These are phyloP conservation scores for Mesoclemmys tuberculata DNA, from an alignment of 2,113 vertebrate genomes.

Conservation along the genomic window DNA sequence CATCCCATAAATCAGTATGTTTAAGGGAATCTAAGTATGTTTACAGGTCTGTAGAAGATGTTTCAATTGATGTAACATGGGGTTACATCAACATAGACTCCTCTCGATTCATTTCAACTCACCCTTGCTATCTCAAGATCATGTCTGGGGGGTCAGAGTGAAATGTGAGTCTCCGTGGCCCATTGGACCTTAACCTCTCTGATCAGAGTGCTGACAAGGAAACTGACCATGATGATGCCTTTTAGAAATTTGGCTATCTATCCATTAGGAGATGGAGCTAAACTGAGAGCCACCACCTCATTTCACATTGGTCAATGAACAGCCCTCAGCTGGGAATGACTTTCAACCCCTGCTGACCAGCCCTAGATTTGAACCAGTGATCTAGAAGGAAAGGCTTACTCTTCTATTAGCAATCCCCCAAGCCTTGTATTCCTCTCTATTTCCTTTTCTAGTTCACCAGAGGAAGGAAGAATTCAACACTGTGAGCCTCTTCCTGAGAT, in stretches of 20 bases:
- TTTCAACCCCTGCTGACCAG: neutral
- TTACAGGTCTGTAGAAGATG: neutral
- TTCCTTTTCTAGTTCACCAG: neutral
- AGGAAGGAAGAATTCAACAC: neutral
- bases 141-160: neutral
- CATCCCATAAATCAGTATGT: neutral
- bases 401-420: neutral
- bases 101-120: neutral
- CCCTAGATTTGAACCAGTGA: neutral
- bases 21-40: neutral
- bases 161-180: neutral
- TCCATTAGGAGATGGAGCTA: neutral
- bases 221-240: neutral
- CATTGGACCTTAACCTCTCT: neutral
- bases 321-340: neutral
- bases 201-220: neutral
- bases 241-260: neutral
- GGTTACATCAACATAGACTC: neutral
- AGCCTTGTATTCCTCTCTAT: neutral
- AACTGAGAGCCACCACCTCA: neutral
- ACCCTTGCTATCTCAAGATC: neutral
- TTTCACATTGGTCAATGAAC: neutral
- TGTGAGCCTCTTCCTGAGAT: neutral
- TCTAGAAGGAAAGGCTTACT: neutral
- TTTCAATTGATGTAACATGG: neutral